Conservation (phyloP, 2,888 invertebrate species). For the Aelia acuminata region DNA sequence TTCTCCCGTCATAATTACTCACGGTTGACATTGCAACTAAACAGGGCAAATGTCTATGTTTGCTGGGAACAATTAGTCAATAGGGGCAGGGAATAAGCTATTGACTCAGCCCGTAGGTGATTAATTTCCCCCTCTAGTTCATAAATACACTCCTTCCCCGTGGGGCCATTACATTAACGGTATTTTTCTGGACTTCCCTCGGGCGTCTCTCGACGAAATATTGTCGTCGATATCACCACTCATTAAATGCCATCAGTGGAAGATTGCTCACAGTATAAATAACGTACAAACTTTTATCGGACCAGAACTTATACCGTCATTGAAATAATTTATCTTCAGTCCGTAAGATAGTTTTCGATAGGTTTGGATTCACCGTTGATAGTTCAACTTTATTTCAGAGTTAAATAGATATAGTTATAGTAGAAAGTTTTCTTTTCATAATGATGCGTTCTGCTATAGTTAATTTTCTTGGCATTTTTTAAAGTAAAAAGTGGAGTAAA, state of each 20-base stretch:
- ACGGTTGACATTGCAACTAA: neutral
- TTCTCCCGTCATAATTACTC: neutral
- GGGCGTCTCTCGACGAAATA: neutral
- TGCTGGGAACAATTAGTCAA: conserved; percentile 30
- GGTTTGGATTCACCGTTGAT: neutral
- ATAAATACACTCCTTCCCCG: conserved; percentile 9
- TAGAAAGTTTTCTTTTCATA: neutral
- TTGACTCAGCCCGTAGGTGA: conserved; percentile 3
- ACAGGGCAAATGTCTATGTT: conserved; percentile 21
- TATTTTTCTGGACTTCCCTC: conserved; percentile 26
- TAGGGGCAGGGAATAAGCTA: conserved; percentile 9
- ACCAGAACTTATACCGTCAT: neutral
- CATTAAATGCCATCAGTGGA: neutral
- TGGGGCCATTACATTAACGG: conserved; percentile 5
- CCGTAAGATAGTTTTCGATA: neutral
- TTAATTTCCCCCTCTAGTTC: conserved; percentile 32
- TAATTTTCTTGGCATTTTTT: too few species aligned
- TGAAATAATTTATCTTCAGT: neutral
- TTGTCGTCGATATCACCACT: neutral
- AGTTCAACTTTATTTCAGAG: neutral
- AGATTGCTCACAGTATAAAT: neutral
- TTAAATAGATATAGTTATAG: neutral
- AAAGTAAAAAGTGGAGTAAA: too few species aligned
- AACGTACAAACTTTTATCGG: neutral
- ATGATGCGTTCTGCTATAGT: neutral